Conservation (phyloP, 2,888 invertebrate species). For the Apamea sordens region DNA sequence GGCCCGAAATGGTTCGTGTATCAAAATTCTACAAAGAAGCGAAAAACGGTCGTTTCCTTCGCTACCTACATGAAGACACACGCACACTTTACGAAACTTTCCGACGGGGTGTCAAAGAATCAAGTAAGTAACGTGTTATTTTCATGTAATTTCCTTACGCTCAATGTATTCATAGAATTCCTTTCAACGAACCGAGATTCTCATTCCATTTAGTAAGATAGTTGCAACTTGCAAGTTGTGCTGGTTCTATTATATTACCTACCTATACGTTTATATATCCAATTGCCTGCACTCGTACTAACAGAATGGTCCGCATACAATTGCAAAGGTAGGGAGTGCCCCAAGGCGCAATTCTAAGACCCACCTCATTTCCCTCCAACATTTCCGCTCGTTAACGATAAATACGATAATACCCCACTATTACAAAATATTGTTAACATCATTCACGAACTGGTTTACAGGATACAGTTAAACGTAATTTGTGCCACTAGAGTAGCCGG, state of each 20-base stretch:
- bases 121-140: constrained; percentile 91
- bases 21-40: constrained; percentile 97
- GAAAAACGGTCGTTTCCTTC: constrained; percentile 95
- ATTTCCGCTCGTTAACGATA: constrained; percentile 85
- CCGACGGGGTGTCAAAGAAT: constrained; percentile 97
- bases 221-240: constrained; percentile 63
- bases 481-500: constrained; percentile 79
- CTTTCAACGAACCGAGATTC: constrained; percentile 51
- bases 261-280: constrained; percentile 55
- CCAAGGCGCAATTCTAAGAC: constrained; percentile 77
- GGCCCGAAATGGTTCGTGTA: constrained; percentile 96
- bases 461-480: constrained; percentile 84
- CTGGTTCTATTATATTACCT: constrained; percentile 61
- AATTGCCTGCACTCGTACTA: constrained; percentile 67
- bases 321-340: constrained; percentile 75
- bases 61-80: constrained; percentile 96
- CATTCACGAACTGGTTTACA: constrained; percentile 79
- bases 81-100: constrained; percentile 97
- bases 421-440: constrained; percentile 84
- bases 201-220: constrained; percentile 56
- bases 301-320: constrained; percentile 71
- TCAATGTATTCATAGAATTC: constrained; percentile 43
- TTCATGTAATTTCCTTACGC: constrained; percentile 27
- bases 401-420: constrained; percentile 82
- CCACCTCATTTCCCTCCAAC: constrained; percentile 78